phyloP scores from a whole-genome alignment of 1,140 invertebrate species.

The Saccostrea glomerata region DNA sequence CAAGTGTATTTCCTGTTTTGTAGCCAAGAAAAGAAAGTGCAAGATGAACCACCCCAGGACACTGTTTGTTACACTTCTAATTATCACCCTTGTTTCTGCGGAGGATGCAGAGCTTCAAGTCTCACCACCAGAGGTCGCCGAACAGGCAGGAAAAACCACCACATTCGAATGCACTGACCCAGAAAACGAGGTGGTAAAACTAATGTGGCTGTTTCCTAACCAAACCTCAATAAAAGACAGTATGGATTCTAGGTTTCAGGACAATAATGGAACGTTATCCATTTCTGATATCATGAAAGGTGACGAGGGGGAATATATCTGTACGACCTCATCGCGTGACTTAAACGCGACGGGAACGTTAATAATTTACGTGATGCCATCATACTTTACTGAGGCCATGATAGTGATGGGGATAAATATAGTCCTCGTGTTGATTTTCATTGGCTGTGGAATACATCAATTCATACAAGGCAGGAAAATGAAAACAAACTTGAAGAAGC shows the following conservation, averaged over 20 bases:
- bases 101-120: constrained; percentile 2
- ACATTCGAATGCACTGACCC: constrained; percentile 46
- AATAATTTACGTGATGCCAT: constrained; percentile 57
- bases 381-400: constrained; percentile 62
- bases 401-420: constrained; percentile 58
- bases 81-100: background rate
- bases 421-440: constrained; percentile 55
- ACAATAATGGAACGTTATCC: constrained; percentile 33
- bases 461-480: constrained; percentile 44
- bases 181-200: constrained; percentile 13
- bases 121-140: constrained; percentile 38
- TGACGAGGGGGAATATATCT: constrained; percentile 52
- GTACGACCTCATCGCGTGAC: constrained; percentile 43
- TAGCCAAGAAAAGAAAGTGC: no score
- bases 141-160: constrained; percentile 25
- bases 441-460: constrained; percentile 49
- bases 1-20: no score
- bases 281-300: background rate
- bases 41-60: background rate
- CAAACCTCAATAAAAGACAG: constrained; percentile 14
- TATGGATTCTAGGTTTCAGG: constrained; percentile 5
- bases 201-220: constrained; percentile 43
- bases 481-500: constrained; percentile 26
- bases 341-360: constrained; percentile 49
- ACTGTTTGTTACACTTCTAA: background rate